A percentile compares a stretch with the other conserved stretches of the same genome.
Evolutionary conservation across 2,888 invertebrate genomes (phyloP).

Genomic region (Carpatolechia fugitivella): DNA sequence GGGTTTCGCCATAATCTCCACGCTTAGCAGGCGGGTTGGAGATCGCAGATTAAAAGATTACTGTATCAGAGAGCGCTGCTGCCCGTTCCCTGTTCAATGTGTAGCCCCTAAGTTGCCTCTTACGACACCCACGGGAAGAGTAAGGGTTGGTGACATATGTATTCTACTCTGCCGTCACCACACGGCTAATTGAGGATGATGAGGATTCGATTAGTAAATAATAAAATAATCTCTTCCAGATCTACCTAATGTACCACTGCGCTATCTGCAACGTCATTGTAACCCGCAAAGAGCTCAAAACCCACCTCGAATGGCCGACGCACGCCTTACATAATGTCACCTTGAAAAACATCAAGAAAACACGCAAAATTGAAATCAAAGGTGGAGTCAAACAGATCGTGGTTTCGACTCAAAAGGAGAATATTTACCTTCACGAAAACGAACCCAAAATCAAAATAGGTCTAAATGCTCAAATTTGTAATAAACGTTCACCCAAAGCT

Average conservation of each 20-base stretch:
- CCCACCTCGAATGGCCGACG: constrained; percentile 29
- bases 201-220: too few relatives aligned
- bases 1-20: too few relatives aligned
- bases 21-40: too few relatives aligned
- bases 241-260: constrained; percentile 40
- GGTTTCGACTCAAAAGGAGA: constrained; percentile 22
- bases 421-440: constrained; percentile 17
- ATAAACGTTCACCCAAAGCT: background rate
- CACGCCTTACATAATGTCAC: constrained; percentile 17
- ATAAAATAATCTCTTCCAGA: constrained; percentile 27
- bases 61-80: too few relatives aligned
- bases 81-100: too few relatives aligned
- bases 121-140: too few relatives aligned
- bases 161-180: too few relatives aligned
- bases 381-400: constrained; percentile 20
- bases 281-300: constrained; percentile 22
- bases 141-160: too few relatives aligned
- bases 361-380: constrained; percentile 21
- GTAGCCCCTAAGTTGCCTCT: too few relatives aligned
- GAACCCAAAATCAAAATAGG: constrained; percentile 22
- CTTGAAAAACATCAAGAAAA: constrained; percentile 14
- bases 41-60: too few relatives aligned
- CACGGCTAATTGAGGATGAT: too few relatives aligned
- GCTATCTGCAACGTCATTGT: constrained; percentile 38
- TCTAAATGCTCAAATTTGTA: constrained; percentile 9